These are phyloP conservation scores for Actinemys pallida DNA, from an alignment of 2,113 vertebrate genomes.

Conservation along the genomic window DNA sequence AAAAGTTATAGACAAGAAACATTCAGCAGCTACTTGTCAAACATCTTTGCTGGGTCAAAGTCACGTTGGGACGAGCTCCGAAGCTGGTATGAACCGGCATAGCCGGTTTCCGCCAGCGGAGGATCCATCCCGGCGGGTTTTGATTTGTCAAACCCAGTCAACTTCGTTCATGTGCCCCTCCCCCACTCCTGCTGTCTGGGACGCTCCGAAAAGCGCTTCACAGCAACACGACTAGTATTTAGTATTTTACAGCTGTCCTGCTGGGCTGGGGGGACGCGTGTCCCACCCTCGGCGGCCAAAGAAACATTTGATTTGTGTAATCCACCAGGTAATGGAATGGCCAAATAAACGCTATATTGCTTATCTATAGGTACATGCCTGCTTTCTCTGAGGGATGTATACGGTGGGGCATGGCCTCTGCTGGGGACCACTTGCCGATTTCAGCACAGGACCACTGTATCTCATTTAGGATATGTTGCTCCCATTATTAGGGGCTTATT, in stretches of 20 bases:
- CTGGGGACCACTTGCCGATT: neutral
- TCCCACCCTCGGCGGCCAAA: fast-evolving
- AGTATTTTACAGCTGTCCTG: neutral
- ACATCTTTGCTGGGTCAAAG: too few species aligned
- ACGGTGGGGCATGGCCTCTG: neutral
- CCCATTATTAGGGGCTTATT: neutral
- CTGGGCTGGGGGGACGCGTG: neutral
- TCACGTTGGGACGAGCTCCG: too few species aligned
- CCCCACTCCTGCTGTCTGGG: neutral
- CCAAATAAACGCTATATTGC: fast-evolving
- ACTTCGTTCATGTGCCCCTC: neutral
- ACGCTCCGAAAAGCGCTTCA: neutral
- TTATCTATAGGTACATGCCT: neutral
- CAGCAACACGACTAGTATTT: fast-evolving
- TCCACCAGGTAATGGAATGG: fast-evolving
- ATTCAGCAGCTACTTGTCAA: too few species aligned
- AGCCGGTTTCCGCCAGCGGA: neutral
- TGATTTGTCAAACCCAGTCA: neutral
- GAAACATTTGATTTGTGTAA: fast-evolving
- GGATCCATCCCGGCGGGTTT: neutral
- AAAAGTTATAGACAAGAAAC: too few species aligned
- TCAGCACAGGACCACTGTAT: neutral
- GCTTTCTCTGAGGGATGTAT: neutral
- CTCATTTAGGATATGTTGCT: neutral
- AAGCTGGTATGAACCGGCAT: too few species aligned